A percentile compares a stretch with the other conserved stretches of the same genome.
Conservation (phyloP, 1,140 invertebrate genomes). For the Palaemon carinicauda region DNA sequence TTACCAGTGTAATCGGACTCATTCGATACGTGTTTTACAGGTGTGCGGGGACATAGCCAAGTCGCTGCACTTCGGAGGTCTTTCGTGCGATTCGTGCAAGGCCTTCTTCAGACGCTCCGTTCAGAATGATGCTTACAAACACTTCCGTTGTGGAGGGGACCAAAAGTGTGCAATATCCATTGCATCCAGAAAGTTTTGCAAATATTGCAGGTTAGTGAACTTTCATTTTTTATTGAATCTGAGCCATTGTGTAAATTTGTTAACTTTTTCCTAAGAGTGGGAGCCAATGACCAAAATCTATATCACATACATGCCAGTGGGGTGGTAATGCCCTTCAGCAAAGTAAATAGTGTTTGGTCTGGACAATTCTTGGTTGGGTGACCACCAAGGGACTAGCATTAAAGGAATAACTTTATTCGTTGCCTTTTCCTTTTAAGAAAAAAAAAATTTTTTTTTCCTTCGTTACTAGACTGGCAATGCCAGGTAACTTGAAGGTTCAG, state of each 20-base stretch:
- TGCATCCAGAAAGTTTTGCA: slow-evolving; percentile 63
- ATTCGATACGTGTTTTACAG: not conserved
- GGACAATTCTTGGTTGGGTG: no score
- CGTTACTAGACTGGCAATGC: no score
- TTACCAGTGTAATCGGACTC: not conserved
- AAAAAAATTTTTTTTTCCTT: no score
- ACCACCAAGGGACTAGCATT: no score
- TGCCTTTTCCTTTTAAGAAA: no score
- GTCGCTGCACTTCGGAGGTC: slow-evolving; percentile 61
- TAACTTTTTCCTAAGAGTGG: not conserved
- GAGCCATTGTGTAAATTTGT: not conserved
- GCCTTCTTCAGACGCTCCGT: slow-evolving; percentile 63
- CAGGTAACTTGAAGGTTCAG: no score
- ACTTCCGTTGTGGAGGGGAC: slow-evolving; percentile 63
- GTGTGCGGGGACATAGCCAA: slow-evolving; percentile 61
- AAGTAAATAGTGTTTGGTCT: no score
- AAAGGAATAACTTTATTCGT: no score
- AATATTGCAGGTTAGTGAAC: slow-evolving; percentile 61
- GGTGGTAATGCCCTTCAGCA: no score
- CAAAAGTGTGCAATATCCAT: slow-evolving; percentile 63
- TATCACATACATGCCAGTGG: no score
- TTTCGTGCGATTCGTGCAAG: slow-evolving; percentile 62
- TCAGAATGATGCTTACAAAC: slow-evolving; percentile 62
- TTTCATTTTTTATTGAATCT: no score
- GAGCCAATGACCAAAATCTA: no score